Evolutionary conservation across 2,888 invertebrate species (phyloP), one percentile per base, ranked within the genome.

Genomic region (Drosophila nr. medialis): DNA sequence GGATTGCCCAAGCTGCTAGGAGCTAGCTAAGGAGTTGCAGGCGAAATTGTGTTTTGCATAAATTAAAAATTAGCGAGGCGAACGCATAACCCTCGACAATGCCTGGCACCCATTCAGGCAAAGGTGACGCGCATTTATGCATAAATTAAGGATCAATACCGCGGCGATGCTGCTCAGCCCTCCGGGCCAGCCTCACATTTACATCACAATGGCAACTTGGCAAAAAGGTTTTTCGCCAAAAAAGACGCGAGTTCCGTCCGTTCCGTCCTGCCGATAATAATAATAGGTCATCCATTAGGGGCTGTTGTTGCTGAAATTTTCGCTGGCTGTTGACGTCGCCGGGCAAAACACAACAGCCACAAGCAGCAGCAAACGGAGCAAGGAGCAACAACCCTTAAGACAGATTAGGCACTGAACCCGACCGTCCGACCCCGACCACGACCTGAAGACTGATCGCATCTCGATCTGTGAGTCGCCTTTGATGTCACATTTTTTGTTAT

Each of bases 111-210:
- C 66, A 63, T 63, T 67, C 77, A 81, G 74, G 77, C 86, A 83
- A 83, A 91, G 91, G 90, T 91, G 86, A 87, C 77, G 81, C 88
- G 85, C 87, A 87, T 91, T 91, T 90, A 81, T 92, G 92, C 92
- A 92, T 92, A 92, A 92, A 92, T 92, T 92, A 92, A 91, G 90
- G 92, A 92, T 92, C 92, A 92, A 92, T 92, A 86, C 89, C 79
- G 84, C 81, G 80, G 60, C 42, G 62, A 13, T 32, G 53, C 64
- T 38, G 49, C 50, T n/a, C 64, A 77, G 80, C 70, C 77, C 77
- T 64, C 54, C 0, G 64, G 36, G 65, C 55, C 76, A 55, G 80
- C 73, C 70, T 62, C 59, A 64, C 50, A 89, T 90, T 88, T 89
- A 86, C 86, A 89, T 90, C 58, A 86, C 79, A 77, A 86, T 75